phyloP scores from a whole-genome alignment of 2,797 vertebrate species.

The Diglossa cyanea region DNA sequence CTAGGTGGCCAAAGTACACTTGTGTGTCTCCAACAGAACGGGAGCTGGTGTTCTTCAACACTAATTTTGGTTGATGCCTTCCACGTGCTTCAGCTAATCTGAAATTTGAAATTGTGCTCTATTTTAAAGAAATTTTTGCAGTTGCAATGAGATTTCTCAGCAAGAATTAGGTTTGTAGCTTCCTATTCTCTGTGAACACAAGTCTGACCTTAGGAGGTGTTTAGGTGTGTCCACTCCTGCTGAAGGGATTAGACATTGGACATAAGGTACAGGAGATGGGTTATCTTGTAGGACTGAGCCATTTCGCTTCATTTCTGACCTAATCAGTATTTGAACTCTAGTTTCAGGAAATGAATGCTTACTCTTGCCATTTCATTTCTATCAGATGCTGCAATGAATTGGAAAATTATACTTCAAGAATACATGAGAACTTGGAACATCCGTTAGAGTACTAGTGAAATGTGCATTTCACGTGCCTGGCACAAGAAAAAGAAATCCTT shows the following conservation, averaged over 20 bases:
- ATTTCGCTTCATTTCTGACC: background rate
- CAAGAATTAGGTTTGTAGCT: background rate
- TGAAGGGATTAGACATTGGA: background rate
- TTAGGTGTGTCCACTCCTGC: background rate
- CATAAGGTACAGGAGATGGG: background rate
- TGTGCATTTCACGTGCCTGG: background rate
- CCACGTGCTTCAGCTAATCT: background rate
- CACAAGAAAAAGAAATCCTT: background rate
- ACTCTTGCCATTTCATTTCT: background rate
- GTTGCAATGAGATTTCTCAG: background rate
- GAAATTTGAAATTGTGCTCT: background rate
- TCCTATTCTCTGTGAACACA: background rate
- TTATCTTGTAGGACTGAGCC: background rate
- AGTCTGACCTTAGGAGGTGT: background rate
- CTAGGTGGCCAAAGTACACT: background rate
- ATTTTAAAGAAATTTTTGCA: background rate
- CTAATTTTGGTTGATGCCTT: background rate
- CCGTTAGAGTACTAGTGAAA: background rate
- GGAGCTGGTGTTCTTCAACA: background rate
- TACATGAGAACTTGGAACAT: background rate
- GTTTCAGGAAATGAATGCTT: background rate
- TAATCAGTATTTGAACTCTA: background rate
- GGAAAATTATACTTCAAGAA: background rate
- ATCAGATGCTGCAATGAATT: background rate
- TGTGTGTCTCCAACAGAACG: background rate